Base-by-base conservation (phyloP, 2,888 invertebrate genomes). In the Hydriomena furcata region DNA sequence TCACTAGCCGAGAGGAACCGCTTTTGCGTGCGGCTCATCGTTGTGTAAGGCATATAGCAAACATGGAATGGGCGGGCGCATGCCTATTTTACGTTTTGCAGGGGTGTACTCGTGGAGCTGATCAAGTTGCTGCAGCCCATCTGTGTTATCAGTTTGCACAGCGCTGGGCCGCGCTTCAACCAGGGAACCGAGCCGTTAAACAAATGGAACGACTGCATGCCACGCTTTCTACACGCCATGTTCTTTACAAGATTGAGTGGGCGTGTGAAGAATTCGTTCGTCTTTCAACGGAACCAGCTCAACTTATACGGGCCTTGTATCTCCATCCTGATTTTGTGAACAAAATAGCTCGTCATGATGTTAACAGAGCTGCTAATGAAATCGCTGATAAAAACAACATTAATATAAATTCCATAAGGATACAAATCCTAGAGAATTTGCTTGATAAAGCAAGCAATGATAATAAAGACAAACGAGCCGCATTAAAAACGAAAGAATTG, bases 11-110 rank as follows among this genome's bases (percentile, higher is more conserved):
- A 58, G 90, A 91, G 65, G 89, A 89, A 62, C 84, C 85, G 25
- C 66, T 91, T 43, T 73, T 91, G 27, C 81, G 87, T 13, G 79
- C 87, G 20, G 91, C 91, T 4, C 90, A 91, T 72, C 75, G 79
- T 53, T 91, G 91, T 67, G 90, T 90, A 1, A 76, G 79, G 46
- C 79, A 88, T 52, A 91, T 91, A 55, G 84, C 89, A 6, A 91
- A 91, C 60, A 87, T 91, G 85, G 91, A 91, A 73, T 91, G 91
- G 91, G 91, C 91, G 11, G 91, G 88, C 20, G 91, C 91, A 1
- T 91, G 91, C 59, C 76, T 91, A 27, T 91, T 91, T 60, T 89
- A 90, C 58, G 89, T 91, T 17, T 71, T 89, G 1, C 91, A 91
- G 73, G 91, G 91, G 3, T 88, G 88, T 63, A 78, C 84, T n/a